Conservation (phyloP, 2,888 invertebrate genomes). For the Allygus modestus region DNA sequence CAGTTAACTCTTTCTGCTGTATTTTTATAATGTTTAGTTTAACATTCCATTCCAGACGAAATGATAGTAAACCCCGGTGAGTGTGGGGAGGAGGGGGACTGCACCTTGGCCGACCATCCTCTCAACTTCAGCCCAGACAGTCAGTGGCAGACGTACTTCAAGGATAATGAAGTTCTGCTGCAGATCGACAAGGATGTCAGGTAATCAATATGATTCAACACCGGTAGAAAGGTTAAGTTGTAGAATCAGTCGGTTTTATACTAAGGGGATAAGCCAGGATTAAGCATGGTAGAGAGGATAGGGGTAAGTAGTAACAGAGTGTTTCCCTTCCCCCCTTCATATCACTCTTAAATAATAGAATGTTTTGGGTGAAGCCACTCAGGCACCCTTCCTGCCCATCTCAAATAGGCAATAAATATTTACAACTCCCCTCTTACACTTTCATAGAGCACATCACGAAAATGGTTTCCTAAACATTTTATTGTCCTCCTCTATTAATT, state of each 20-base stretch:
- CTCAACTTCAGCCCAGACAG: slow-evolving; percentile 96
- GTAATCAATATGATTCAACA: slow-evolving; percentile 70
- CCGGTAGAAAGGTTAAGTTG: too few relatives aligned
- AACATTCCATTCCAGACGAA: slow-evolving; percentile 80
- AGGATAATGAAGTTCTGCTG: slow-evolving; percentile 97
- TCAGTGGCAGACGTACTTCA: slow-evolving; percentile 97
- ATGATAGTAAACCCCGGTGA: slow-evolving; percentile 91
- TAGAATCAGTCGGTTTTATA: background rate
- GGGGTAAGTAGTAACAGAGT: background rate
- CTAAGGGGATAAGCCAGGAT: background rate
- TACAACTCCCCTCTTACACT: too few relatives aligned
- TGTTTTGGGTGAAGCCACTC: too few relatives aligned
- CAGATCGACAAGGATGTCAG: slow-evolving; percentile 99
- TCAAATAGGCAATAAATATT: too few relatives aligned
- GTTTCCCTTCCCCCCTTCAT: too few relatives aligned
- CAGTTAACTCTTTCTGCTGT: too few relatives aligned
- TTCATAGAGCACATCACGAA: too few relatives aligned
- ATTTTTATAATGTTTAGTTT: too few relatives aligned
- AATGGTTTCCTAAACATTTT: too few relatives aligned
- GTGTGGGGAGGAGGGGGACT: slow-evolving; percentile 77
- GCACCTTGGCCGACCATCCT: slow-evolving; percentile 88
- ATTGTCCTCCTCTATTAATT: too few relatives aligned
- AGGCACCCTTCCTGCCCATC: too few relatives aligned
- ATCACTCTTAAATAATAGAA: too few relatives aligned
- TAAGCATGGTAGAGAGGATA: background rate